Conservation (phyloP, 2,797 vertebrate species). For the Garrulus glandarius region DNA sequence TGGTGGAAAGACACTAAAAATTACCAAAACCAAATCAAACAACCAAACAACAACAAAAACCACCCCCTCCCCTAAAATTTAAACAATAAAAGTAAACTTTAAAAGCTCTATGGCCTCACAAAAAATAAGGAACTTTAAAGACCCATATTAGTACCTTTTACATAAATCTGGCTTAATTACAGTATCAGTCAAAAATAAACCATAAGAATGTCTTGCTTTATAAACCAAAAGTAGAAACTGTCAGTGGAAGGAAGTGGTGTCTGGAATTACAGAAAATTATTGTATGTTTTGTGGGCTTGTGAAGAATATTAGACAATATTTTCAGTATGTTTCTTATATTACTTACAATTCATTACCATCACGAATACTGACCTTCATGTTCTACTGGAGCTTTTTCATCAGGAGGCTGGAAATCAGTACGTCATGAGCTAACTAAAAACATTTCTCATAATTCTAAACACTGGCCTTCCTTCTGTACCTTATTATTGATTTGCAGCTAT, state of each 20-base stretch:
- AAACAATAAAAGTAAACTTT: background rate
- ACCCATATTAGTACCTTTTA: background rate
- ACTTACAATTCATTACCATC: background rate
- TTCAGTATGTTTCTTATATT: background rate
- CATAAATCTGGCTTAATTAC: background rate
- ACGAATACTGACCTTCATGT: background rate
- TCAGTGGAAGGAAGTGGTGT: background rate
- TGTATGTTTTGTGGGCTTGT: background rate
- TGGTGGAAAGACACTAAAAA: background rate
- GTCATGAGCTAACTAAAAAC: background rate
- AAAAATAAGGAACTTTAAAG: background rate
- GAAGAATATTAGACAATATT: background rate
- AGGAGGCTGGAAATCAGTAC: background rate
- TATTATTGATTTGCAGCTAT: background rate
- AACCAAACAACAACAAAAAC: background rate
- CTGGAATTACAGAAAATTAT: background rate
- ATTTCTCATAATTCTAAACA: background rate
- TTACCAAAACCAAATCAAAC: background rate
- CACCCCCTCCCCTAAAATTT: fast-evolving
- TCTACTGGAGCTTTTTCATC: background rate
- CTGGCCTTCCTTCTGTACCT: background rate
- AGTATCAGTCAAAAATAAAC: background rate
- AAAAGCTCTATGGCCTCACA: background rate
- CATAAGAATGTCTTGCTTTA: background rate
- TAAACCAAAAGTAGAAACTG: background rate